Evolutionary conservation across 2,888 invertebrate species (phyloP).

Genomic region (Xestia sexstrigata): DNA sequence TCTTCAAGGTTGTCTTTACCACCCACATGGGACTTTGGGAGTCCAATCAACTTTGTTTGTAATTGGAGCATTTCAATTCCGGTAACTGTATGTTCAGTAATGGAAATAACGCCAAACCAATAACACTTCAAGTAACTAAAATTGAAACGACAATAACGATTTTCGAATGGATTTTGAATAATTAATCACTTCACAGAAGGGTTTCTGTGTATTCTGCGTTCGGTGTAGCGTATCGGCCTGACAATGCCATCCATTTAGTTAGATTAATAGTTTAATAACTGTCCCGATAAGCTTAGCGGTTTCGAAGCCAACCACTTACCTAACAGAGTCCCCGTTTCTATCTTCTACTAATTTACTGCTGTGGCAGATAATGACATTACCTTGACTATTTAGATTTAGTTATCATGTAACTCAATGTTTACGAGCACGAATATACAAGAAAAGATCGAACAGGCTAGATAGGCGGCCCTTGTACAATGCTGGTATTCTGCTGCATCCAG

Average conservation of each 20-base stretch:
- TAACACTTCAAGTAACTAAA: constrained; percentile 27
- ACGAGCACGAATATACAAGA: neutral
- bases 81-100: constrained; percentile 6
- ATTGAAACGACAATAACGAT: neutral
- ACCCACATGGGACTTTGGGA: neutral
- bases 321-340: neutral
- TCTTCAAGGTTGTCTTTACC: constrained; percentile 14
- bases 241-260: constrained; percentile 40
- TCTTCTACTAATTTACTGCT: constrained; percentile 29
- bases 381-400: constrained; percentile 4
- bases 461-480: neutral
- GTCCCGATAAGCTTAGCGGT: constrained; percentile 33
- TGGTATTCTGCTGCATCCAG: neutral
- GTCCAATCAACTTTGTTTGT: constrained; percentile 37
- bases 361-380: neutral
- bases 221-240: constrained; percentile 18
- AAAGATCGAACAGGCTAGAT: neutral
- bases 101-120: constrained; percentile 33
- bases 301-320: constrained; percentile 24
- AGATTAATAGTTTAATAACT: constrained; percentile 59
- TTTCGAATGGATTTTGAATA: constrained; percentile 39
- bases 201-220: constrained; percentile 33
- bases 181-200: constrained; percentile 49
- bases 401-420: neutral
- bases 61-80: constrained; percentile 29